phyloP scores from a whole-genome alignment of 2,888 invertebrate species.

The Subacronicta megacephala region DNA sequence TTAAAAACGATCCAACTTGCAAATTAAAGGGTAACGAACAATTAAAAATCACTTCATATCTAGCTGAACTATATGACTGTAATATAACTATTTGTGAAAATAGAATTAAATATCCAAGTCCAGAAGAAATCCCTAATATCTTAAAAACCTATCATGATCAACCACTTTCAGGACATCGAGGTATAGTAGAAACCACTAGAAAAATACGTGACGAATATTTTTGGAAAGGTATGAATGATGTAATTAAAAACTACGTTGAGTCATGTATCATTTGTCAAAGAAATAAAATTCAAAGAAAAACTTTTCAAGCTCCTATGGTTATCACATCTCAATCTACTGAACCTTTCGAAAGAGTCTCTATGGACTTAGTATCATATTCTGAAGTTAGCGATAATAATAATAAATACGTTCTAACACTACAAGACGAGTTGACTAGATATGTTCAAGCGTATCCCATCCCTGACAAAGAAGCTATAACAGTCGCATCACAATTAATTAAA shows the following conservation, averaged over 20 bases:
- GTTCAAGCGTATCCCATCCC: slow-evolving; percentile 64
- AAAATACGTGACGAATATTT: slow-evolving; percentile 60
- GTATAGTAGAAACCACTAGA: slow-evolving; percentile 57
- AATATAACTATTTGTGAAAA: slow-evolving; percentile 57
- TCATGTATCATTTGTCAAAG: slow-evolving; percentile 55
- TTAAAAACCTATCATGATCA: slow-evolving; percentile 59
- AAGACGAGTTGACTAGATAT: slow-evolving; percentile 59
- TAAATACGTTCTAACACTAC: slow-evolving; percentile 41
- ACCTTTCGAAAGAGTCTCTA: slow-evolving; percentile 62
- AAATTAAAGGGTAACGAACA: slow-evolving; percentile 46
- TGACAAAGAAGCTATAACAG: slow-evolving; percentile 61
- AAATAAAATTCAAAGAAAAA: slow-evolving; percentile 61
- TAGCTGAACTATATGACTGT: slow-evolving; percentile 57
- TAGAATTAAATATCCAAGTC: slow-evolving; percentile 45
- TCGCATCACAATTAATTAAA: slow-evolving; percentile 56
- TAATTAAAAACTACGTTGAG: slow-evolving; percentile 58
- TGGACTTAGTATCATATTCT: slow-evolving; percentile 64
- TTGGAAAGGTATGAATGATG: slow-evolving; percentile 63
- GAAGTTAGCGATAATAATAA: slow-evolving; percentile 57
- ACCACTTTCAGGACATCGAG: slow-evolving; percentile 61
- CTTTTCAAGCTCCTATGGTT: slow-evolving; percentile 62
- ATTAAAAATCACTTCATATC: slow-evolving; percentile 50
- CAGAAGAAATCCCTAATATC: slow-evolving; percentile 57
- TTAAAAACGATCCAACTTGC: slow-evolving; percentile 49
- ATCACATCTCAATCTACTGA: slow-evolving; percentile 62